Conservation (phyloP, 2,888 invertebrate species). For the Pandemis corylana region DNA sequence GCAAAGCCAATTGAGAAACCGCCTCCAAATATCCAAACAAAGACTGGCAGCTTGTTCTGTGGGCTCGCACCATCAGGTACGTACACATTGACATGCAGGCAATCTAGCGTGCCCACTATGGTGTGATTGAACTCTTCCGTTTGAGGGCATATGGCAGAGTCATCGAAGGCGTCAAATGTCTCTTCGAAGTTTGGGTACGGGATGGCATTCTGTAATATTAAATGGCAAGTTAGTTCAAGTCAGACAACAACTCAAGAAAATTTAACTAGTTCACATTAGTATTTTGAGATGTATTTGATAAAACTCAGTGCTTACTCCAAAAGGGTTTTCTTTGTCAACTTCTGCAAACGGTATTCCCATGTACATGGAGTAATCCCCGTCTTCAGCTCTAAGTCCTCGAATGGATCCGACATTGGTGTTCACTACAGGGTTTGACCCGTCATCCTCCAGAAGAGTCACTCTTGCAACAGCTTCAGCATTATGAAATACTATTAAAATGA, state of each 20-base stretch:
- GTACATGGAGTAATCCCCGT: constrained; percentile 47
- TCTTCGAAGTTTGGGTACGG: constrained; percentile 57
- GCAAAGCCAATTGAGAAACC: constrained; percentile 54
- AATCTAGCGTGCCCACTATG: constrained; percentile 57
- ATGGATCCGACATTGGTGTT: constrained; percentile 43
- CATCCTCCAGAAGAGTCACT: constrained; percentile 43
- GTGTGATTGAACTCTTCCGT: constrained; percentile 51
- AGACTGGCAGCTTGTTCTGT: constrained; percentile 57
- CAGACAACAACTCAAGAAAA: too few relatives aligned
- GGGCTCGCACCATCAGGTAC: constrained; percentile 59
- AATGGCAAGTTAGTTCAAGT: constrained; percentile 37
- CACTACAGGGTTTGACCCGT: constrained; percentile 42
- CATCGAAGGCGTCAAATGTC: constrained; percentile 62
- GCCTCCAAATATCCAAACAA: constrained; percentile 67
- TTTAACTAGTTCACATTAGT: too few relatives aligned
- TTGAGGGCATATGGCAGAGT: constrained; percentile 64
- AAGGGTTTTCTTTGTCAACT: constrained; percentile 48
- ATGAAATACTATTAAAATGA: background rate
- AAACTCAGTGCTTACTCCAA: constrained; percentile 48
- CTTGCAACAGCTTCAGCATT: background rate
- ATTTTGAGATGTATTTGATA: constrained; percentile 49
- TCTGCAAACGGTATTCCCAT: constrained; percentile 52
- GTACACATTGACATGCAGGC: constrained; percentile 64
- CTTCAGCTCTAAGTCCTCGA: constrained; percentile 40
- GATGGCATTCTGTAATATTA: constrained; percentile 55